Percentiles rank a stretch among this genome's conserved stretches.
phyloP scores from a whole-genome alignment of 2,797 vertebrate species.

The Phalanger gymnotis region DNA sequence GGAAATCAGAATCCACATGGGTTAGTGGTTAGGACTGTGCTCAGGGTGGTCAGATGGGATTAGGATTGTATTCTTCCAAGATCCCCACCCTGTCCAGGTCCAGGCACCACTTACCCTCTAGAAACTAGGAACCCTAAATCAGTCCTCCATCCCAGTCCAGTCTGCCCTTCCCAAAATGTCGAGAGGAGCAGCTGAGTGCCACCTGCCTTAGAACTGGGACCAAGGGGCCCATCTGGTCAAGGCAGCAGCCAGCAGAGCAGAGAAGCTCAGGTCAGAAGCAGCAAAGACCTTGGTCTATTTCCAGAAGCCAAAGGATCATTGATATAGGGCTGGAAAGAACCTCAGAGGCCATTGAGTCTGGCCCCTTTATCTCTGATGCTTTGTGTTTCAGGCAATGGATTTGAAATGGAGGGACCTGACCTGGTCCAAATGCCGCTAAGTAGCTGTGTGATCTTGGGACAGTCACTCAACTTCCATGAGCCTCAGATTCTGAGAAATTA shows the following conservation, averaged over 20 bases:
- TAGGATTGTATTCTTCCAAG: background rate
- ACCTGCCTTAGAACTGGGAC: background rate
- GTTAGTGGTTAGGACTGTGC: background rate
- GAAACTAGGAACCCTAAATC: background rate
- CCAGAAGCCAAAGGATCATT: background rate
- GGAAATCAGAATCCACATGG: background rate
- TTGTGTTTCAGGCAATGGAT: background rate
- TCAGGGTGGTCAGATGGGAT: background rate
- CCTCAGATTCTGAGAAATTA: background rate
- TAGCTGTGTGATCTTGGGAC: background rate
- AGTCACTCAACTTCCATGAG: background rate
- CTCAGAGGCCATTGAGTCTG: background rate
- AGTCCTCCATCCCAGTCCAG: background rate
- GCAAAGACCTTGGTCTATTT: background rate
- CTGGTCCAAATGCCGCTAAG: background rate
- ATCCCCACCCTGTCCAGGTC: background rate
- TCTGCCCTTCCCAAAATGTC: background rate
- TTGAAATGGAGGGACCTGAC: background rate
- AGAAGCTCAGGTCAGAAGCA: background rate
- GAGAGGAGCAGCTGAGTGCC: background rate
- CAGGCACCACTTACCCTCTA: background rate
- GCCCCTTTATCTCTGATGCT: background rate
- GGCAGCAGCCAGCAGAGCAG: background rate
- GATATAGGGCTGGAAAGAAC: background rate
- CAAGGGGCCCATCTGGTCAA: background rate